These are phyloP conservation scores for Psix sp. DNA, from an alignment of 1,140 invertebrate genomes.

Conservation along the genomic window DNA sequence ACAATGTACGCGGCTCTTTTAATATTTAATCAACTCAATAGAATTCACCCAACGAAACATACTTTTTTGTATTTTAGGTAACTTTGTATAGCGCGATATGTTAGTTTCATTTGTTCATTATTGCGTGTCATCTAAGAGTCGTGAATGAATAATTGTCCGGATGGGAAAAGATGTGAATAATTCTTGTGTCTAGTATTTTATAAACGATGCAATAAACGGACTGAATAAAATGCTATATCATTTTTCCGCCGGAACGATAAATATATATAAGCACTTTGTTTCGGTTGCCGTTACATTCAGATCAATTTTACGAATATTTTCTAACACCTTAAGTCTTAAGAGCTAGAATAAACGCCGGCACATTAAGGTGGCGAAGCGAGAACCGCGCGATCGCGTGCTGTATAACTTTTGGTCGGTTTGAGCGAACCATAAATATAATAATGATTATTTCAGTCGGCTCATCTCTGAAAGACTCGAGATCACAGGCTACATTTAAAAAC, in stretches of 20 bases:
- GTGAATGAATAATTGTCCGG: slow-evolving; percentile 8
- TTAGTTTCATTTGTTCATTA: slow-evolving; percentile 9
- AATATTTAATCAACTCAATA: too few species aligned
- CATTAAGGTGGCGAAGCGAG: slow-evolving; percentile 61
- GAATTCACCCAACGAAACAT: slow-evolving; percentile 8
- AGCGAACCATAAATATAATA: slow-evolving; percentile 66
- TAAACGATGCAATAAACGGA: background rate
- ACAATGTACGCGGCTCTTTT: too few species aligned
- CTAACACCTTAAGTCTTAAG: slow-evolving; percentile 38
- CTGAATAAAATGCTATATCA: background rate
- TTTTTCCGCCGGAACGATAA: background rate
- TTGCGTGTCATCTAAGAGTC: slow-evolving; percentile 11
- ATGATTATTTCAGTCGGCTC: slow-evolving; percentile 70
- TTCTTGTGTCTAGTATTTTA: background rate
- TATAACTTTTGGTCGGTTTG: slow-evolving; percentile 57
- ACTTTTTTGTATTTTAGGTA: slow-evolving; percentile 11
- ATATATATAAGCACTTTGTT: background rate
- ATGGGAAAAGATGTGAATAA: too few species aligned
- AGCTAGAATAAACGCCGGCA: slow-evolving; percentile 33
- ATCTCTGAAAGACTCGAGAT: slow-evolving; percentile 70
- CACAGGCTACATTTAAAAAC: slow-evolving; percentile 49
- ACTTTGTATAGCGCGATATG: slow-evolving; percentile 18
- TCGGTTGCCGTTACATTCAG: background rate
- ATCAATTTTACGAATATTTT: slow-evolving; percentile 29
- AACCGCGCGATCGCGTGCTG: slow-evolving; percentile 69